Base-by-base conservation (phyloP, 2,888 invertebrate genomes). In the Thereva nobilitata region DNA sequence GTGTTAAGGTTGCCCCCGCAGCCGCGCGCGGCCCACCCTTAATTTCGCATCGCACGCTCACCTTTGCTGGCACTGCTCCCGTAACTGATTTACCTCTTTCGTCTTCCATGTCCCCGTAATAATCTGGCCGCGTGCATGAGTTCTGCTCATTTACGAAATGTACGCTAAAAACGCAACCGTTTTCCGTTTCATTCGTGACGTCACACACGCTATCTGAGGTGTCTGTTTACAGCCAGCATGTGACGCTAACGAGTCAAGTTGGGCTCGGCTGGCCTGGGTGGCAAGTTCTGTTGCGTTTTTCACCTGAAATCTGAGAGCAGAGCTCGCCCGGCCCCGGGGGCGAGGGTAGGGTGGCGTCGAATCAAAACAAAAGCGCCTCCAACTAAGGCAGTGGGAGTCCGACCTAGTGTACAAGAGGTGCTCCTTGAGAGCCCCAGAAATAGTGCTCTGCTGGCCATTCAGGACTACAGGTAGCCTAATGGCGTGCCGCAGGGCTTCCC, bases 161-260 rank as follows among this genome's bases (percentile, higher is more conserved):
- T 67, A 68, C 68, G 67, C 66, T 68, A 66, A 64, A 68, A 70
- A 70, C 68, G 68, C 67, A 70, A 70, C 59, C 67, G 57, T 65
- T 70, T 70, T 68, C 68, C 44, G 59, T 70, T 70, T 70, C 66
- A 63, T 68, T 67, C 65, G 66, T 70, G 68, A 68, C 68, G 68
- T 68, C 67, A 68, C 63, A 64, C 70, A 70, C 70, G 70, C 68
- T 68, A 70, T 68, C 67, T 63, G 6, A 50, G 23, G 61, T 61
- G 50, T 61, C 61, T 61, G 49, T n/a, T 61, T 49, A 61, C 50
- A 67, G 50, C 47, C 35, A 61, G 38, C 8, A 61, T 61, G 61
- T 61, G 61, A 61, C 57, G 57, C 23, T 23, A 23, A 47, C 45
- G 23, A 56, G 6, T 5, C 45, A 42, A 59, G 40, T 42, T 49